A percentile compares a stretch with the other conserved stretches of the same genome.
These are phyloP conservation scores for Drosophila flavopinicola DNA, from an alignment of 2,888 invertebrate genomes.

Conservation along the genomic window DNA sequence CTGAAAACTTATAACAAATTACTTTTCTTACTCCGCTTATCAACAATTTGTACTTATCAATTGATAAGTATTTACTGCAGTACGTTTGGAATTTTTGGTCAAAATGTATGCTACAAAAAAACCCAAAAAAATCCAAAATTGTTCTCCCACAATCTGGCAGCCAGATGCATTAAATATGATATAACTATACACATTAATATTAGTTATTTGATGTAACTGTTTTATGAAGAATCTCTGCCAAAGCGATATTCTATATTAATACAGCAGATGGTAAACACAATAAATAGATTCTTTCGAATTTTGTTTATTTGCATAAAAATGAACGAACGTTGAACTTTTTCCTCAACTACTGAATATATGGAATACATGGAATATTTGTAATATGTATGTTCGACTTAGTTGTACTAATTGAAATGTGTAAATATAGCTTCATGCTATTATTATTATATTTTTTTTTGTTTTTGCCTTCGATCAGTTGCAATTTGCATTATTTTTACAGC, in stretches of 20 bases:
- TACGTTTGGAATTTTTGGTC: too few relatives aligned
- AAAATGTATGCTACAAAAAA: too few relatives aligned
- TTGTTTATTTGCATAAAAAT: conserved; percentile 28
- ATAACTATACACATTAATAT: too few relatives aligned
- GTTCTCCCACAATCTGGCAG: too few relatives aligned
- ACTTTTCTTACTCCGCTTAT: not conserved
- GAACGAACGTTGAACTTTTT: conserved; percentile 9
- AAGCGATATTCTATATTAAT: too few relatives aligned
- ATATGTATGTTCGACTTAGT: conserved; percentile 6
- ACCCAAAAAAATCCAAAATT: too few relatives aligned
- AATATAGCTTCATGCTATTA: conserved; percentile 3
- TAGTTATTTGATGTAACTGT: too few relatives aligned
- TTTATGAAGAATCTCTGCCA: too few relatives aligned
- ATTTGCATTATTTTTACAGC: conserved; percentile 38
- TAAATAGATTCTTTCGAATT: conserved; percentile 3
- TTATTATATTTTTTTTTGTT: not conserved
- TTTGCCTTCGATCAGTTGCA: not conserved
- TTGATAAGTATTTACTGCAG: too few relatives aligned
- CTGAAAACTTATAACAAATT: conserved; percentile 15
- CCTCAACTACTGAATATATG: conserved; percentile 17
- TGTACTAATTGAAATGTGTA: conserved; percentile 20
- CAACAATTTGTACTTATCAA: too few relatives aligned
- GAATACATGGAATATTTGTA: conserved; percentile 35
- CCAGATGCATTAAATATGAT: too few relatives aligned
- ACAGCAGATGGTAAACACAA: not conserved